These are phyloP conservation scores for Ataeniobius toweri DNA, from an alignment of 2,797 vertebrate genomes.

Conservation along the genomic window DNA sequence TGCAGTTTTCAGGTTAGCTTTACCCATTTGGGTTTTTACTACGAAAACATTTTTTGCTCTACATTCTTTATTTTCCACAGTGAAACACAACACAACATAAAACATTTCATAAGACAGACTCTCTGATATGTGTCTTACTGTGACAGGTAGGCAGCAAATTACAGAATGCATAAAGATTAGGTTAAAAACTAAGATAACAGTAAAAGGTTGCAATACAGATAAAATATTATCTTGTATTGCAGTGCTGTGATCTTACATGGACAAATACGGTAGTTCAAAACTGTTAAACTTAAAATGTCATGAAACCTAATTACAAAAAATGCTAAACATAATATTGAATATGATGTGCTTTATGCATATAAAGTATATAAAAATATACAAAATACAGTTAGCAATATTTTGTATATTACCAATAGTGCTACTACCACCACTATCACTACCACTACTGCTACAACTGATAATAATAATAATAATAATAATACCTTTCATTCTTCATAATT, in stretches of 20 bases:
- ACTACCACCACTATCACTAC: too few relatives aligned
- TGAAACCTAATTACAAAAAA: background rate
- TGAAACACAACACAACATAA: background rate
- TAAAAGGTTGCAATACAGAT: background rate
- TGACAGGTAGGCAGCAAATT: background rate
- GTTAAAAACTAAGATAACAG: background rate
- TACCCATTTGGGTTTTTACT: background rate
- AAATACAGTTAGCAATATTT: too few relatives aligned
- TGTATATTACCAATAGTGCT: too few relatives aligned
- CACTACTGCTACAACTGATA: too few relatives aligned
- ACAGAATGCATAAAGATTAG: background rate
- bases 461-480: too few relatives aligned
- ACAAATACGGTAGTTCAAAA: too few relatives aligned
- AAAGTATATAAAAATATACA: background rate
- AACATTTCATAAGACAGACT: background rate
- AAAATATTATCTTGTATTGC: too few relatives aligned
- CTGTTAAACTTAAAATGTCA: too few relatives aligned
- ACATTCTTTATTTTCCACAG: background rate
- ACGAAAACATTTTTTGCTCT: background rate
- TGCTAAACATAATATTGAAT: background rate
- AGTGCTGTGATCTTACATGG: too few relatives aligned
- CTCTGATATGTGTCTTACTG: background rate
- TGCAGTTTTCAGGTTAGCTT: background rate
- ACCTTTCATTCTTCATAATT: too few relatives aligned
- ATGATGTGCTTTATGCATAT: background rate